Evolutionary conservation across 2,113 vertebrate species (phyloP), one percentile per base, ranked within the genome.

Genomic region (Silurus asotus): DNA sequence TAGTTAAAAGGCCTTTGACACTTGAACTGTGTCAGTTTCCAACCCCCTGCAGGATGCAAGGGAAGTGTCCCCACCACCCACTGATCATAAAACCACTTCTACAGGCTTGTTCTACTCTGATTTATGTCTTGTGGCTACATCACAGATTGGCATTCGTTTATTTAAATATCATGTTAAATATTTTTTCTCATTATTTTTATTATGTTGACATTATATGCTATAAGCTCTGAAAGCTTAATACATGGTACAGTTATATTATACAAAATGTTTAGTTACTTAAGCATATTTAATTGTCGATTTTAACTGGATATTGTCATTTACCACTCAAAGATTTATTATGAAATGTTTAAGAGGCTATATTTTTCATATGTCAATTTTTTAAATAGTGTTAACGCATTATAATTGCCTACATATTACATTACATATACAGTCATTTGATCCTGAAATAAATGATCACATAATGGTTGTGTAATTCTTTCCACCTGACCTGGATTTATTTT

Each of bases 1-100:
- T 65, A 91, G 91, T 93, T 93, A 88, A 94, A 94, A 93, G 90
- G 84, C 87, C 85, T 90, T 88, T 87, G 93, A 93, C 93, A 93
- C 91, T 93, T 89, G 86, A 92, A 90, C 85, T 91, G 92, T 89
- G 93, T 88, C 88, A 90, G 91, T 81, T 64, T 84, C 83, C 89
- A 91, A 91, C 93, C 93, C 93, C 93, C 94, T 90, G 90, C 93
- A 94, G 94, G 91, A 95, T 89, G 88, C 92, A 94, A 92, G 93
- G 95, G 94, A 95, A 94, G 93, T 95, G 87, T 91, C 88, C 91
- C 62, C 88, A 86, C 90, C 91, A 91, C 91, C 88, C 90, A 58
- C 88, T 86, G 37, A 90, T 92, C 92, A 91, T 95, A 95, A 95
- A 95, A 93, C 83, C 59, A 91, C 88, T 90, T 88, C 90, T 93